Percentiles rank a stretch among this genome's conserved stretches.
These are phyloP conservation scores for Spisula subtruncata DNA, from an alignment of 2,888 invertebrate genomes.

Conservation along the genomic window DNA sequence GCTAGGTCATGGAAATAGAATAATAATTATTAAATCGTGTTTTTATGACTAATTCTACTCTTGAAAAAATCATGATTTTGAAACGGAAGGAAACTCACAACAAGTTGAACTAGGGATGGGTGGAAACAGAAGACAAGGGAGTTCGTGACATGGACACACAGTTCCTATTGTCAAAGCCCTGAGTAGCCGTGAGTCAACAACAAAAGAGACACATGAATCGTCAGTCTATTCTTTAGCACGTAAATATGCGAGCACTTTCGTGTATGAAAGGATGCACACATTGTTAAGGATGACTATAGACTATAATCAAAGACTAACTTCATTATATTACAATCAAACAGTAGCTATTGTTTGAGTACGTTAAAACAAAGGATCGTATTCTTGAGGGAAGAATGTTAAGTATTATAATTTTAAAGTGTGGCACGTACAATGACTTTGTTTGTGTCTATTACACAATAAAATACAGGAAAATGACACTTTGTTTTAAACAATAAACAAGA, in stretches of 20 bases:
- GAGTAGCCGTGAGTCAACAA: background rate
- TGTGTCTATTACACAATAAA: constrained; percentile 23
- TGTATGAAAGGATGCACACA: background rate
- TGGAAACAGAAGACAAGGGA: background rate
- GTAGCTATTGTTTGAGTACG: constrained; percentile 24
- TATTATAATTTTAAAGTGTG: constrained; percentile 39
- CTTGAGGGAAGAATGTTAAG: constrained; percentile 34
- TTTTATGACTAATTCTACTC: background rate
- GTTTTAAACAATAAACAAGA: constrained; percentile 46
- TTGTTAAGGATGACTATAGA: background rate
- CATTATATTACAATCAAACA: constrained; percentile 23
- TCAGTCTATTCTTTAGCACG: constrained; percentile 7
- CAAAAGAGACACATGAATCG: background rate
- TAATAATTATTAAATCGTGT: background rate
- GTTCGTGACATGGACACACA: constrained; percentile 15
- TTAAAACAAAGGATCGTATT: constrained; percentile 37
- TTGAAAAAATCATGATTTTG: background rate
- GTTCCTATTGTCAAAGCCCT: background rate
- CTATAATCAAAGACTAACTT: background rate
- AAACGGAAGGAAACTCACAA: background rate
- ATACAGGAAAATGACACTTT: constrained; percentile 42
- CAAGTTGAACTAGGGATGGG: background rate
- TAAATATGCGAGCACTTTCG: background rate
- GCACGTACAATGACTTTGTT: background rate
- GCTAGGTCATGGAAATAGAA: no score